Percentiles rank a stretch among this genome's conserved stretches.
phyloP scores from a whole-genome alignment of 37 sponge, comb jelly and placozoan genomes.

The Agelas oroides region DNA sequence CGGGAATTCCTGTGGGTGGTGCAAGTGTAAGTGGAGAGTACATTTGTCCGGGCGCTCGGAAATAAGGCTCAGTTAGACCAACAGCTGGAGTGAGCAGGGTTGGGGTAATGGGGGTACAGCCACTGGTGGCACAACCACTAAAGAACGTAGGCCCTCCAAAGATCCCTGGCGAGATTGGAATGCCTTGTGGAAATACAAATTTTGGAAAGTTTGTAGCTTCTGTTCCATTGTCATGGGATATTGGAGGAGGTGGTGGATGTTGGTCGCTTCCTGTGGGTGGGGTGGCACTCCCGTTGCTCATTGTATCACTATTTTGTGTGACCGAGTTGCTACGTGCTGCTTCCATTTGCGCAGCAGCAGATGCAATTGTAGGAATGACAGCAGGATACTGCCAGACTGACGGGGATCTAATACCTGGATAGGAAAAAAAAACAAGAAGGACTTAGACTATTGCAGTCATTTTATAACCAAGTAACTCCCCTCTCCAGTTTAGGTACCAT shows the following conservation, averaged over 20 bases:
- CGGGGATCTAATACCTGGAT: slow-evolving; percentile 59
- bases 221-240: background rate
- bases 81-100: slow-evolving; percentile 68
- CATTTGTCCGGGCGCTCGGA: slow-evolving; percentile 43
- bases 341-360: slow-evolving; percentile 17
- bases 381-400: slow-evolving; percentile 73
- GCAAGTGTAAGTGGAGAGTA: slow-evolving; percentile 77
- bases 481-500: too few relatives aligned
- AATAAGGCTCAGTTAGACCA: slow-evolving; percentile 40
- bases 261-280: slow-evolving; percentile 55
- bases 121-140: slow-evolving; percentile 28
- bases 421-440: background rate
- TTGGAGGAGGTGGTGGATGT: slow-evolving; percentile 7
- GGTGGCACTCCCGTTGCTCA: slow-evolving; percentile 77
- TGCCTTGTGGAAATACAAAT: slow-evolving; percentile 61
- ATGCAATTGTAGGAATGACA: slow-evolving; percentile 31
- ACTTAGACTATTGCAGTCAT: background rate
- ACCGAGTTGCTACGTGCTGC: slow-evolving; percentile 50
- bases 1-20: slow-evolving; percentile 53
- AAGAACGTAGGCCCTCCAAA: slow-evolving; percentile 59
- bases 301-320: slow-evolving; percentile 56
- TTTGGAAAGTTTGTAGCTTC: background rate
- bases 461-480: too few relatives aligned
- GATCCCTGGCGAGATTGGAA: slow-evolving; percentile 72
- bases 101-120: slow-evolving; percentile 52